Base-by-base conservation (phyloP, 2,888 invertebrate genomes). In the Parascotia fuliginaria region DNA sequence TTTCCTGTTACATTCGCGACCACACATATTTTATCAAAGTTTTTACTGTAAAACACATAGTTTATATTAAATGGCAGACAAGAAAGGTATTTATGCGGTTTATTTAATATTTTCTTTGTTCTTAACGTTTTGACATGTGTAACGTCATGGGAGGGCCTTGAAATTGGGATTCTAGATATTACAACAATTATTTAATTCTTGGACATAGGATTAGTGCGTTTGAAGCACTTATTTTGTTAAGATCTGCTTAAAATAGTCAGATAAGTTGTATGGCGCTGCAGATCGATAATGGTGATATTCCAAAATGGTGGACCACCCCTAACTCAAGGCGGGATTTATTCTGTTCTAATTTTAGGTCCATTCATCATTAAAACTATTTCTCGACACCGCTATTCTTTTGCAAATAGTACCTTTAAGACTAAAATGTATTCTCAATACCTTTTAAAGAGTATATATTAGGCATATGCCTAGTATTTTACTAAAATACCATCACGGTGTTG, bases 51-150 rank as follows among this genome's bases (percentile, higher is more conserved):
- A 79, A 79, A 78, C 76, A 77, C 75, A 65, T 77, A 77, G 66
- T 79, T 80, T 65, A 80, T 77, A 74, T 79, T 76, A 83, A 85
- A 93, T 93, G 93, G 92, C 93, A 71, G 93, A 93, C 81, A 93
- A 93, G 76, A 93, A 93, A 93, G 93, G 93, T 93, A 93, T 89
- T 85, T 90, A 90, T 85, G 72, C 72, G 65, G 62, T 80, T 77
- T 64, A 79, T 74, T 79, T 68, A 61, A 57, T 72, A 70, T 71
- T 83, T 82, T 82, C 88, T 91, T 91, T 89, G 88, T 90, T 87
- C 68, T 59, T 81, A 65, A 64, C 58, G 69, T 79, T 78, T 85
- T 88, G 90, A 89, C 89, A 88, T 87, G 82, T 83, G 89, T 89
- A 92, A 90, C 87, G 87, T 88, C 89, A 87, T 81, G 54, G 55